phyloP scores from a whole-genome alignment of 2,888 invertebrate genomes.

The Conchocele bisecta region DNA sequence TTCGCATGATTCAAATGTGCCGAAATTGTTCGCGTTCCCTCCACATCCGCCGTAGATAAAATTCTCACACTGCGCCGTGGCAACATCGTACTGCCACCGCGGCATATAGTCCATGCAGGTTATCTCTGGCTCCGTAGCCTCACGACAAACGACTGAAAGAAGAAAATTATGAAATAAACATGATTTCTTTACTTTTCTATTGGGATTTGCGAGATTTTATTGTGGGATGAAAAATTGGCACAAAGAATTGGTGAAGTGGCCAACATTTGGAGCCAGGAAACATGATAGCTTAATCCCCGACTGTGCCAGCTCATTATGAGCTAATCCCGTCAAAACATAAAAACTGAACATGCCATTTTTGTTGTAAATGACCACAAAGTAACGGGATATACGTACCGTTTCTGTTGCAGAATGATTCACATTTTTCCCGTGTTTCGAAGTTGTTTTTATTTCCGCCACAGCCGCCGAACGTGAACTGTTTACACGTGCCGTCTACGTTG shows the following conservation, averaged over 20 bases:
- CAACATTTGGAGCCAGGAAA: no score
- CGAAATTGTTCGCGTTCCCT: slow-evolving; percentile 90
- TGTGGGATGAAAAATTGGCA: no score
- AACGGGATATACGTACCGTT: slow-evolving; percentile 21
- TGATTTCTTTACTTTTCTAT: no score
- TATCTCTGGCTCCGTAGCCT: slow-evolving; percentile 78
- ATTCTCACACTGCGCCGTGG: slow-evolving; percentile 86
- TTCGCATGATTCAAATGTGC: slow-evolving; percentile 58
- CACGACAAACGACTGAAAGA: slow-evolving; percentile 61
- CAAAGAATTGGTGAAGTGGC: no score
- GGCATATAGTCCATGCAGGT: slow-evolving; percentile 56
- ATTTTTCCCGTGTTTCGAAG: slow-evolving; percentile 91
- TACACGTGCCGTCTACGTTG: slow-evolving; percentile 85
- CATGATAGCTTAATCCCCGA: no score
- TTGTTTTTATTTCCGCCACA: slow-evolving; percentile 82
- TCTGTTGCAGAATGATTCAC: slow-evolving; percentile 84
- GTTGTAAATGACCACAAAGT: background rate
- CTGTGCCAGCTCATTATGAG: no score
- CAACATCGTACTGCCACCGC: slow-evolving; percentile 87
- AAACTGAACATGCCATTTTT: background rate
- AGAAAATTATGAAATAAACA: no score
- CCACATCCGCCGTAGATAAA: slow-evolving; percentile 92
- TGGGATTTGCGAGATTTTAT: no score
- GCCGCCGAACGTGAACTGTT: slow-evolving; percentile 87
- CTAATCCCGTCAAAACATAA: no score